Conservation (phyloP, 2,888 invertebrate species). For the Alviniconcha strummeri region DNA sequence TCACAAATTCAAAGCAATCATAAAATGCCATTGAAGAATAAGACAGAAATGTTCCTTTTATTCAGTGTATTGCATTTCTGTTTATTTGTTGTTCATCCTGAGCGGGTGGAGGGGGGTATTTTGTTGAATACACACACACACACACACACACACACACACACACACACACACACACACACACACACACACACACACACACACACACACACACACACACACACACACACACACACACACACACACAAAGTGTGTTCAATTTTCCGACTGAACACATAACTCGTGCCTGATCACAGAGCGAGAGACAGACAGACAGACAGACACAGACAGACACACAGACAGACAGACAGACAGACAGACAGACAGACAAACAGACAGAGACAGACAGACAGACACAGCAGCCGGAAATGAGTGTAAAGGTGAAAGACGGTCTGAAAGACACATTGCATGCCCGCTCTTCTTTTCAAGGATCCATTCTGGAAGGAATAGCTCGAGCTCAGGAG, state of each 20-base stretch:
- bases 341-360: background rate
- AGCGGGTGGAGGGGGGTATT: too few species aligned
- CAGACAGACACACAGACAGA: background rate
- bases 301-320: conserved; percentile 14
- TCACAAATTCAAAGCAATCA: background rate
- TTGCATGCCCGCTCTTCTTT: too few species aligned
- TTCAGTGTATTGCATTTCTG: too few species aligned
- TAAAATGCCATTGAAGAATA: background rate
- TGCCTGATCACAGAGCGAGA: background rate
- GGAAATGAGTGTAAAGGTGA: too few species aligned
- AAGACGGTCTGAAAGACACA: too few species aligned
- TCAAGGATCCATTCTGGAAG: too few species aligned
- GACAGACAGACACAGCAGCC: too few species aligned
- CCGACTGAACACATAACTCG: too few species aligned
- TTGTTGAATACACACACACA: background rate
- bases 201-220: conserved; percentile 16
- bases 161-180: background rate
- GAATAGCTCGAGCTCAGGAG: too few species aligned
- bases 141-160: conserved; percentile 6
- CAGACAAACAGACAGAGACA: background rate
- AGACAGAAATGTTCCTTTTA: background rate
- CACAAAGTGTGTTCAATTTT: too few species aligned
- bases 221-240: background rate
- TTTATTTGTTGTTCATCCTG: too few species aligned
- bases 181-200: conserved; percentile 12